Conservation (phyloP, 2,113 vertebrate genomes). For the Fulica atra region DNA sequence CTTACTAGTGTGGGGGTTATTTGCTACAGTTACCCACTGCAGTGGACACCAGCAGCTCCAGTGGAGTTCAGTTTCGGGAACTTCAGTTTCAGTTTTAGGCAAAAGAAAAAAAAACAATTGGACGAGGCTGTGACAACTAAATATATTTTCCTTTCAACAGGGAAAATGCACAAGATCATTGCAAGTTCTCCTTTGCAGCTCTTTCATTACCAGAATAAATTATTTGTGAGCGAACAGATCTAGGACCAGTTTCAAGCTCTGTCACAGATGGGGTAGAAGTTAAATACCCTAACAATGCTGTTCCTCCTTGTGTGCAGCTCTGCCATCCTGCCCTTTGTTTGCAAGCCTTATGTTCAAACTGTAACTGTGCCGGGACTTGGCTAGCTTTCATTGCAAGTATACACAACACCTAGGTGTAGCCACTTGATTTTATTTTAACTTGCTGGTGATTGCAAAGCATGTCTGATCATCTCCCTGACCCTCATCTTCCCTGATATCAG, state of each 20-base stretch:
- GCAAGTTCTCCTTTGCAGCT: background rate
- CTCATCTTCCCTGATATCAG: background rate
- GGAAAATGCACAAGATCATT: fast-evolving
- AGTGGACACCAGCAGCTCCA: background rate
- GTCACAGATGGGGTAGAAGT: background rate
- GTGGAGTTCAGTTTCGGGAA: background rate
- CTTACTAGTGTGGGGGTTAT: background rate
- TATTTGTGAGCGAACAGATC: background rate
- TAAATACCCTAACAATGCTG: background rate
- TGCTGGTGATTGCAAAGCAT: background rate
- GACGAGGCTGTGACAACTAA: background rate
- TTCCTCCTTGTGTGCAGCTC: background rate
- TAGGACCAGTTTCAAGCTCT: background rate
- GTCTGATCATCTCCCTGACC: background rate
- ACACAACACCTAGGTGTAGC: background rate
- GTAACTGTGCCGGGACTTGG: background rate
- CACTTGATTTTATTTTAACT: background rate
- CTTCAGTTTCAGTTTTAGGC: no score
- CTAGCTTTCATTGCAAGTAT: background rate
- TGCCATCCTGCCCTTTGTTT: background rate
- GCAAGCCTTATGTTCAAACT: background rate
- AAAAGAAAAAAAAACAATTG: background rate
- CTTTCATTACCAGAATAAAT: background rate
- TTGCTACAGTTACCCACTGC: background rate
- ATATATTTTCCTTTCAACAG: background rate